These are phyloP conservation scores for Magallana gigas DNA, from an alignment of 1,140 invertebrate species.

Conservation along the genomic window DNA sequence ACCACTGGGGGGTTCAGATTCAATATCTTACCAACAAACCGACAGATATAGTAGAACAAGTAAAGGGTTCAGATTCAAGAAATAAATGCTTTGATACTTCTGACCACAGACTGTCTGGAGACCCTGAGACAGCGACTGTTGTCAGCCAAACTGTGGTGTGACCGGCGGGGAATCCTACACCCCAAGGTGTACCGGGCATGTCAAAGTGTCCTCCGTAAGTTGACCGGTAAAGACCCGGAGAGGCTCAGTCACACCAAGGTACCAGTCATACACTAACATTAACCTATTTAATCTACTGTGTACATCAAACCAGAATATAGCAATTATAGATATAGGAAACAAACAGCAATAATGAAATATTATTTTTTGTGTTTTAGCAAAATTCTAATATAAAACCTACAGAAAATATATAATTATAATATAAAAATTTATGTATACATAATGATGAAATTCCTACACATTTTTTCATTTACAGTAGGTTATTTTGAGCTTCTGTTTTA, in stretches of 20 bases:
- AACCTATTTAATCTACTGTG: not conserved
- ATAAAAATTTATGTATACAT: too few relatives aligned
- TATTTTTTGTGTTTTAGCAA: too few relatives aligned
- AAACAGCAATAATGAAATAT: too few relatives aligned
- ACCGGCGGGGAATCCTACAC: not conserved
- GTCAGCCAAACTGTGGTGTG: not conserved
- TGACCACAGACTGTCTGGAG: not conserved
- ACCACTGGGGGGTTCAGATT: not conserved
- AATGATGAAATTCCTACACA: too few relatives aligned
- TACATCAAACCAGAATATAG: not conserved
- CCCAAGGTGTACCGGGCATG: not conserved
- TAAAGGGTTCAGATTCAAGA: not conserved
- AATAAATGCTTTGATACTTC: not conserved
- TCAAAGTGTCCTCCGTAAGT: not conserved
- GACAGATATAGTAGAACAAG: too few relatives aligned
- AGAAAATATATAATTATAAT: too few relatives aligned
- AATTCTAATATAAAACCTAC: too few relatives aligned
- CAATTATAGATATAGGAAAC: too few relatives aligned
- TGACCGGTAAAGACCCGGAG: not conserved
- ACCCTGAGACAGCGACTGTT: not conserved
- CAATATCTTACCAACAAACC: too few relatives aligned
- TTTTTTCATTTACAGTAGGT: too few relatives aligned
- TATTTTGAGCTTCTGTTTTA: too few relatives aligned
- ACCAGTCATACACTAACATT: not conserved
- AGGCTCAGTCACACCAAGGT: constrained; percentile 9